phyloP scores from a whole-genome alignment of 2,797 vertebrate species.

The Darevskia mixta region DNA sequence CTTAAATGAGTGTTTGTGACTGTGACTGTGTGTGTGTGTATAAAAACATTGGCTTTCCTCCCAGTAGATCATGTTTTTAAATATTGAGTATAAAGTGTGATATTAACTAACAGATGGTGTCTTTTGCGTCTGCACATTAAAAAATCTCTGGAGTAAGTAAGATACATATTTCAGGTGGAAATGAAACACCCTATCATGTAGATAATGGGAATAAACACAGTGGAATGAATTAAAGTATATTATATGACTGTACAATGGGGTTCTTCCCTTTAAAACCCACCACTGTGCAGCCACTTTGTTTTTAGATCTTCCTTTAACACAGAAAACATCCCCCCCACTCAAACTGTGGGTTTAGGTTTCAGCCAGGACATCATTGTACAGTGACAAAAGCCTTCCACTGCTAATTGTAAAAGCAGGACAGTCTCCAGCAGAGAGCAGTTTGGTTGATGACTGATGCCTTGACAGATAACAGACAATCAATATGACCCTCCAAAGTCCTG shows the following conservation, averaged over 20 bases:
- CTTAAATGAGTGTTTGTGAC: too few species aligned
- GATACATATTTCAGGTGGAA: not conserved
- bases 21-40: not conserved
- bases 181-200: not conserved
- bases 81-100: not conserved
- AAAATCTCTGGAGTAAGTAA: slow-evolving; percentile 10
- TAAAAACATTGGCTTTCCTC: not conserved
- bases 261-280: slow-evolving; percentile 32
- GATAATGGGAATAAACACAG: slow-evolving; percentile 22
- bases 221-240: slow-evolving; percentile 41
- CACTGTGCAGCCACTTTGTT: slow-evolving; percentile 52
- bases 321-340: slow-evolving; percentile 44
- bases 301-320: slow-evolving; percentile 58
- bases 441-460: slow-evolving; percentile 72
- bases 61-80: not conserved
- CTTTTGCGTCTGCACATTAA: slow-evolving; percentile 12
- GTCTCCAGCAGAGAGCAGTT: slow-evolving; percentile 72
- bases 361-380: slow-evolving; percentile 63
- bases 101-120: slow-evolving; percentile 6
- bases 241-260: slow-evolving; percentile 32
- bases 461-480: slow-evolving; percentile 75
- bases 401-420: slow-evolving; percentile 73
- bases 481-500: slow-evolving; percentile 47
- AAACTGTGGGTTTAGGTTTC: slow-evolving; percentile 55
- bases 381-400: slow-evolving; percentile 70